Conservation (phyloP, 2,888 invertebrate genomes). For the Quadriops clusia region DNA sequence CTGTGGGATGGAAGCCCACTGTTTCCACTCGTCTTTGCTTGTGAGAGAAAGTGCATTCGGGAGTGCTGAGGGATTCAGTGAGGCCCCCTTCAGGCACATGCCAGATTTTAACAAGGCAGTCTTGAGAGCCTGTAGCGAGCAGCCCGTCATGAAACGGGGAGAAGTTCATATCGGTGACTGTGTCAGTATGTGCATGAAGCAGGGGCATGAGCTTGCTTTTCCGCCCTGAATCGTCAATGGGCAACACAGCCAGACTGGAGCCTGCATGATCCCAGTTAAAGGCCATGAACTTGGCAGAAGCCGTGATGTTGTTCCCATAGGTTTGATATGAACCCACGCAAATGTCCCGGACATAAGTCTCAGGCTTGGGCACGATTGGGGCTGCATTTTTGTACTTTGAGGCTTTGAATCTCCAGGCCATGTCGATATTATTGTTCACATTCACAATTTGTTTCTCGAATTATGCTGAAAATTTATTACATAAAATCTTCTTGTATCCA, state of each 20-base stretch:
- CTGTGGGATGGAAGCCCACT: slow-evolving; percentile 83
- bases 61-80: slow-evolving; percentile 59
- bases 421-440: no score
- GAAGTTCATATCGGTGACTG: slow-evolving; percentile 89
- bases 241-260: slow-evolving; percentile 79
- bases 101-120: slow-evolving; percentile 84
- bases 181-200: slow-evolving; percentile 76
- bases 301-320: slow-evolving; percentile 89
- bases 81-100: slow-evolving; percentile 73
- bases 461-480: no score
- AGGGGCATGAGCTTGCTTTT: slow-evolving; percentile 81
- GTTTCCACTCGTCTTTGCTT: slow-evolving; percentile 80
- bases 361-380: slow-evolving; percentile 89
- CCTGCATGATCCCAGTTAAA: slow-evolving; percentile 92
- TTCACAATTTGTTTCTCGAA: no score
- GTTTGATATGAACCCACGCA: slow-evolving; percentile 88
- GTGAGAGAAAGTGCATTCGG: slow-evolving; percentile 71
- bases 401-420: slow-evolving; percentile 95
- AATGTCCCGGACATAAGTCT: slow-evolving; percentile 77
- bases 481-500: no score
- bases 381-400: slow-evolving; percentile 98
- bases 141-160: slow-evolving; percentile 92
- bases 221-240: slow-evolving; percentile 78
- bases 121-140: slow-evolving; percentile 81
- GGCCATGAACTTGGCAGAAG: slow-evolving; percentile 87